A percentile compares a stretch with the other conserved stretches of the same genome.
phyloP scores from a whole-genome alignment of 2,888 invertebrate genomes.

The Philhelius pedissequus region DNA sequence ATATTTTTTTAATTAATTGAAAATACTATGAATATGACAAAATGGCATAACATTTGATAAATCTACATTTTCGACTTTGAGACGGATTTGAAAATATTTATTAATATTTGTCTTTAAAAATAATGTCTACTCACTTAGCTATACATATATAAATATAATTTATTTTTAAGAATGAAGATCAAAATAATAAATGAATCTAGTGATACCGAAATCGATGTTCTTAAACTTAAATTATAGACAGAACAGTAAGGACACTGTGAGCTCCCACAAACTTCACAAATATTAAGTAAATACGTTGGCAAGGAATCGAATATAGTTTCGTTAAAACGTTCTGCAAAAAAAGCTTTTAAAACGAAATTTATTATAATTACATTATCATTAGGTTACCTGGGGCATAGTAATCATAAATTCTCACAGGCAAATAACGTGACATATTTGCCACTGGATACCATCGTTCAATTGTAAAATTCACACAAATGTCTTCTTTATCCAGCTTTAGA shows the following conservation, averaged over 20 bases:
- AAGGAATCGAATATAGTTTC: conserved; percentile 94
- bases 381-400: conserved; percentile 95
- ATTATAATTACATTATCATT: neutral
- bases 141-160: neutral
- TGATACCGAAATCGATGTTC: conserved; percentile 74
- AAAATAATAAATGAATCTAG: conserved; percentile 75
- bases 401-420: conserved; percentile 94
- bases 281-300: conserved; percentile 91
- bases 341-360: neutral
- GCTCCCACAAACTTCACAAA: conserved; percentile 96
- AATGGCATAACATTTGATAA: neutral
- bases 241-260: conserved; percentile 96
- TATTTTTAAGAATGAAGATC: conserved; percentile 72
- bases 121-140: conserved; percentile 17
- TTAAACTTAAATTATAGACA: conserved; percentile 84
- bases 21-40: neutral
- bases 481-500: conserved; percentile 87
- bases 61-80: neutral
- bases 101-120: neutral
- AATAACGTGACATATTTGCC: conserved; percentile 96
- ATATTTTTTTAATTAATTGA: no score
- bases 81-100: neutral
- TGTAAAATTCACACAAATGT: conserved; percentile 94
- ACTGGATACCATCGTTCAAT: conserved; percentile 97
- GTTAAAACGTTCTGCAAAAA: conserved; percentile 90